Percentiles rank a stretch among this genome's conserved stretches.
Evolutionary conservation across 1,140 invertebrate genomes (phyloP).

Genomic region (Mylabris phalerata): DNA sequence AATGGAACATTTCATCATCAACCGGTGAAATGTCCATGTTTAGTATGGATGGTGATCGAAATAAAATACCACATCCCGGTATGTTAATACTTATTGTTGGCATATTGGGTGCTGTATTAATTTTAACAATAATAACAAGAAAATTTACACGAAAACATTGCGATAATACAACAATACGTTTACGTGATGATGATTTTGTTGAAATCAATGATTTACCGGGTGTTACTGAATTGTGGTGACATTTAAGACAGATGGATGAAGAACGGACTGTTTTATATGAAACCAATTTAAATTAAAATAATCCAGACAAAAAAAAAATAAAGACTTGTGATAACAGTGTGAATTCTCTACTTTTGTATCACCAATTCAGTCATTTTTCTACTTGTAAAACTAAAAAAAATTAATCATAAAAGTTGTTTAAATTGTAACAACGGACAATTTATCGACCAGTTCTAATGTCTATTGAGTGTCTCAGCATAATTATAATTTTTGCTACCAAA

Average conservation of each 20-base stretch:
- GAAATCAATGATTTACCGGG: conserved; percentile 60
- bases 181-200: conserved; percentile 46
- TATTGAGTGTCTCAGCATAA: not conserved
- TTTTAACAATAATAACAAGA: conserved; percentile 37
- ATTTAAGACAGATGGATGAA: conserved; percentile 49
- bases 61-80: conserved; percentile 42
- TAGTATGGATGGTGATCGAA: conserved; percentile 35
- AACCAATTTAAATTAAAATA: conserved; percentile 34
- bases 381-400: conserved; percentile 9
- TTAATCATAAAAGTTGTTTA: not conserved
- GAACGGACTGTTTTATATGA: conserved; percentile 50
- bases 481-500: conserved; percentile 13
- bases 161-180: conserved; percentile 36
- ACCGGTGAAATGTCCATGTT: conserved; percentile 33
- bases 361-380: conserved; percentile 23
- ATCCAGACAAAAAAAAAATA: not conserved
- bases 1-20: not conserved
- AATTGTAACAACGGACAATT: conserved; percentile 7
- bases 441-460: no score
- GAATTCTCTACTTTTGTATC: conserved; percentile 28
- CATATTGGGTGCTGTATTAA: conserved; percentile 21
- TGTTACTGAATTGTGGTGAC: conserved; percentile 64
- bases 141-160: conserved; percentile 27
- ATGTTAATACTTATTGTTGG: conserved; percentile 44
- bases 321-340: conserved; percentile 29